These are phyloP conservation scores for Orthonyx spaldingii DNA, from an alignment of 2,113 vertebrate species.

Conservation along the genomic window DNA sequence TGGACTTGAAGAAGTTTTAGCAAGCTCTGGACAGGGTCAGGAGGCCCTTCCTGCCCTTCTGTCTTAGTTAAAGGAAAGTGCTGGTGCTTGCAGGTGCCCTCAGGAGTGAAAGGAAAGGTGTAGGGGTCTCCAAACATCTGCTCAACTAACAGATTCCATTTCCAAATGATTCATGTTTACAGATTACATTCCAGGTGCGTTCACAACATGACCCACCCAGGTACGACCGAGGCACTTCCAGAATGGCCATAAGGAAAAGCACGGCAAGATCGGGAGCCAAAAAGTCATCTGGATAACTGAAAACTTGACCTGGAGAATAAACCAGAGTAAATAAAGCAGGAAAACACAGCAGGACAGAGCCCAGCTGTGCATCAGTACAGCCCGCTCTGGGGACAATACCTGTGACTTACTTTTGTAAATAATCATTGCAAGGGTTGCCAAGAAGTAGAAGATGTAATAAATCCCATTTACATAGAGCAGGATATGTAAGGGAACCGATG, in stretches of 20 bases:
- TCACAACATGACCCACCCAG: slow-evolving; percentile 68
- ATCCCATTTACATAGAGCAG: slow-evolving; percentile 69
- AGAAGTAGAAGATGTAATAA: slow-evolving; percentile 77
- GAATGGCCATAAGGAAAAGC: slow-evolving; percentile 76
- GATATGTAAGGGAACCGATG: slow-evolving; percentile 78
- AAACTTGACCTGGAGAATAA: slow-evolving; percentile 71
- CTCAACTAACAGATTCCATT: background rate
- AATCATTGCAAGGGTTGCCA: slow-evolving; percentile 75
- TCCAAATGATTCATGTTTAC: background rate
- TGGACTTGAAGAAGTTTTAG: background rate
- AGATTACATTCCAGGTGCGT: background rate
- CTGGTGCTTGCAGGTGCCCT: background rate
- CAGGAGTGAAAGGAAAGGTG: background rate
- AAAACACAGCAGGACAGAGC: background rate
- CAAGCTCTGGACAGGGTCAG: background rate
- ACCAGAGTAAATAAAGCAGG: background rate
- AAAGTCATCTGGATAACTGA: slow-evolving; percentile 75
- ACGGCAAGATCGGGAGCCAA: slow-evolving; percentile 73
- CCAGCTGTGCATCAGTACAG: background rate
- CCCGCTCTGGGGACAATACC: accelerated
- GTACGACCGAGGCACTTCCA: slow-evolving; percentile 72
- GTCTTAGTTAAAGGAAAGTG: background rate
- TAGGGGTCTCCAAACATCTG: background rate
- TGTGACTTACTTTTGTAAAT: slow-evolving; percentile 82
- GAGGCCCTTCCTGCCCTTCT: accelerated